Base-by-base conservation (phyloP, 1,140 invertebrate species). In the Popillia japonica region DNA sequence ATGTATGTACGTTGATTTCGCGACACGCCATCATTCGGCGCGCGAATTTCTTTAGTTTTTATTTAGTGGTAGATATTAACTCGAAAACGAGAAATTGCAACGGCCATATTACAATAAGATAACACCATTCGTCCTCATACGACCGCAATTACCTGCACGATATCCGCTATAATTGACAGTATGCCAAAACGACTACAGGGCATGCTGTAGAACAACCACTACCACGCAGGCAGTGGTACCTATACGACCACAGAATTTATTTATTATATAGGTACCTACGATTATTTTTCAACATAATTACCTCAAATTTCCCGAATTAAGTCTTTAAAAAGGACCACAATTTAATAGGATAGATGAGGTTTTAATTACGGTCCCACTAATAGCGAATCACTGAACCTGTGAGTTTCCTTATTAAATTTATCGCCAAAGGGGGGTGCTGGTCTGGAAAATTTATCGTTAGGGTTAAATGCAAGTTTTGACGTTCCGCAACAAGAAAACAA, bases 41-140 rank as follows among this genome's bases (percentile, higher is more conserved):
- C n/a, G n/a, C 20, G 61, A 64, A 64, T 64, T 64, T 64, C 61
- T 64, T 64, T 64, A 64, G 61, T 64, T 64, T 64, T 64, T 64
- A 64, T 64, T 64, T 64, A 64, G 61, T 64, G 61, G 61, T 20
- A 64, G 61, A 64, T 64, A 64, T 64, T 64, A 64, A 64, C n/a
- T 64, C 17, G 61, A 64, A 64, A 64, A 64, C 61, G 61, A 64
- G 61, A 64, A 64, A 17, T 64, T 64, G 61, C 61, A 64, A 22
- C 61, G 6, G 61, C 61, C 61, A 64, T 64, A 64, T 64, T 64
- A 64, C 61, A 64, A 64, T 22, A 64, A 64, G 23, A 64, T 64
- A 64, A 64, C 61, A 64, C 61, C 61, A 64, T 27, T 64, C 61
- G 61, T 64, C 61, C 61, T 64, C 61, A 17, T 64, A 64, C 61